These are phyloP conservation scores for Cydia strobilella DNA, from an alignment of 1,140 invertebrate species.

Conservation along the genomic window DNA sequence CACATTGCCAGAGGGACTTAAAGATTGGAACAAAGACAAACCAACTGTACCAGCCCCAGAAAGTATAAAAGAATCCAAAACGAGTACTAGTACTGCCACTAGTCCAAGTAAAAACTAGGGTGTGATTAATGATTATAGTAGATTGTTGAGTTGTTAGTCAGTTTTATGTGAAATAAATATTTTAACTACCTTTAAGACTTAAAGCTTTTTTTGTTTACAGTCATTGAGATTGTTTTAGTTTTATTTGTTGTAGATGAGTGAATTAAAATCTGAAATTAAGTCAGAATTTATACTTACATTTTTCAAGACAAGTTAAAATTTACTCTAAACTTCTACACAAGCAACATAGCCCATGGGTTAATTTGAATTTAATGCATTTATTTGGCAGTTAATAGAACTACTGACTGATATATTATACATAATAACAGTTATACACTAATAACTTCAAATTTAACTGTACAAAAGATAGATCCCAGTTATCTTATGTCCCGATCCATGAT, in stretches of 20 bases:
- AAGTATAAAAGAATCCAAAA: constrained; percentile 43
- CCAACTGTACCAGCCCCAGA: constrained; percentile 53
- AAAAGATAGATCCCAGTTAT: too few species aligned
- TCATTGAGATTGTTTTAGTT: constrained; percentile 36
- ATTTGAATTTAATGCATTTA: background rate
- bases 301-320: background rate
- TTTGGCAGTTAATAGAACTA: background rate
- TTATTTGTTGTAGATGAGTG: constrained; percentile 41
- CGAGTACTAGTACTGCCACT: constrained; percentile 38
- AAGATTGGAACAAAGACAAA: constrained; percentile 94
- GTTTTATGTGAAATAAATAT: constrained; percentile 71
- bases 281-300: too few species aligned
- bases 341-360: background rate
- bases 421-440: too few species aligned
- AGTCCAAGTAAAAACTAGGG: constrained; percentile 65
- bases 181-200: constrained; percentile 69
- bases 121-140: constrained; percentile 46
- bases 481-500: too few species aligned
- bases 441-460: too few species aligned
- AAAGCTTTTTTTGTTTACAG: constrained; percentile 55
- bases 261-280: constrained; percentile 21
- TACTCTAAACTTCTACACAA: background rate
- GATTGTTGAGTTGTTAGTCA: constrained; percentile 59
- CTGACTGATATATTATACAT: background rate
- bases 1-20: constrained; percentile 95